Evolutionary conservation across 2,797 vertebrate species (phyloP), one percentile per base, ranked within the genome.

Genomic region (Dendrocincla fuliginosa): DNA sequence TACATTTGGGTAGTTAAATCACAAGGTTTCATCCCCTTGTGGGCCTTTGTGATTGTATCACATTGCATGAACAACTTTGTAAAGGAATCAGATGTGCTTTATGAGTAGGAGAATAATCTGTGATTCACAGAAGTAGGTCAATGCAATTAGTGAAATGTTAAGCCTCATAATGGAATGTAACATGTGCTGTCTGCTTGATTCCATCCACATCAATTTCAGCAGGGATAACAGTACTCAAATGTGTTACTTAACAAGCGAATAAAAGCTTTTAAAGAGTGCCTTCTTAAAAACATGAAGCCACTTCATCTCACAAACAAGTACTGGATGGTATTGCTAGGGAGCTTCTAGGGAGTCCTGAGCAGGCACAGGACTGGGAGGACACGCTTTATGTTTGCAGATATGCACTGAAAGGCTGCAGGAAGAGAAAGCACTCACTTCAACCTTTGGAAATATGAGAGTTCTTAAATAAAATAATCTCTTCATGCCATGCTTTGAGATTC

Each of bases 141-240:
- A 46, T 82, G 84, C 69, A 88, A 84, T 96, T 94, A 96, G 49
- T 42, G 46, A 84, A 91, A 94, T 49, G 35, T 75, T 92, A 93
- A 93, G 57, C 57, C 47, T 75, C 2, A 0, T 42, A 89, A 84
- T 11, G 22, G 86, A 84, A 60, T 39, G 65, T 47, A 90, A 35
- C 53, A 55, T 89, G 73, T 90, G 87, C 63, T 56, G 16, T 63
- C 82, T 92, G 89, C 87, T 69, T 24, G 37, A 75, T 69, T 91
- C 65, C 24, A 33, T 69, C 76, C 47, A 19, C 73, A 41, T 52
- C 78, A 39, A 13, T 60, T 79, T 80, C 69, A 75, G 33, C 44
- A 84, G 39, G 5, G 50, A 27, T 78, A 69, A 59, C 32, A 7
- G 63, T 60, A 55, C n/a, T 61, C 14, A 55, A 60, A 78, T 23